These are phyloP conservation scores for Andricus grossulariae DNA, from an alignment of 1,140 invertebrate genomes.

Conservation along the genomic window DNA sequence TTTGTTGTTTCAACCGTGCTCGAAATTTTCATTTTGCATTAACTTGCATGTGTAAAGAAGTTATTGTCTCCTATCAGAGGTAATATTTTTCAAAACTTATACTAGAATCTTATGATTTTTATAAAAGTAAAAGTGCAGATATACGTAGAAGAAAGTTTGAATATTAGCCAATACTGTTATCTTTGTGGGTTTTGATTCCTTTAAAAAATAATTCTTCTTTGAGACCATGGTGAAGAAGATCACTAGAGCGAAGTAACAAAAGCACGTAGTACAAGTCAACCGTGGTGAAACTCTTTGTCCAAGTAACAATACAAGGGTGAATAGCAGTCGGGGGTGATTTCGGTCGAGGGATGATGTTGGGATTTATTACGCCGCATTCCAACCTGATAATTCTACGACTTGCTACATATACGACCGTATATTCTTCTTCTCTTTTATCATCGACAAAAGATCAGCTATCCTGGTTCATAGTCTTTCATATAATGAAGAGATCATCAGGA, in stretches of 20 bases:
- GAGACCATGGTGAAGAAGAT: conserved; percentile 7
- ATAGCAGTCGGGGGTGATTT: conserved; percentile 60
- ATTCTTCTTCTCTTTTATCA: conserved; percentile 54
- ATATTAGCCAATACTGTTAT: not conserved
- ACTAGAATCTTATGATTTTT: not conserved
- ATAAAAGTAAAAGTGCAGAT: not conserved
- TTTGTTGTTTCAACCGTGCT: too few relatives aligned
- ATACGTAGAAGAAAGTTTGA: not conserved
- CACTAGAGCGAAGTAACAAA: conserved; percentile 53
- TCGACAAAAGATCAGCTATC: conserved; percentile 41
- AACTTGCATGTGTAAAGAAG: too few relatives aligned
- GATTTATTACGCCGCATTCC: conserved; percentile 73
- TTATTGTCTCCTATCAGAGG: too few relatives aligned
- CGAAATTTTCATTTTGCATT: too few relatives aligned
- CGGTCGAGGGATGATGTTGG: conserved; percentile 63
- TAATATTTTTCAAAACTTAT: not conserved
- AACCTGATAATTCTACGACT: conserved; percentile 71
- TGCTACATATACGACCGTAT: conserved; percentile 44
- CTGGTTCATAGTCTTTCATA: not conserved
- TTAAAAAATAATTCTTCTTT: conserved; percentile 33
- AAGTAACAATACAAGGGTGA: conserved; percentile 73
- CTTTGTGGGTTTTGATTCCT: not conserved
- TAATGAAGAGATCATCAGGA: not conserved
- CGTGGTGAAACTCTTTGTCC: conserved; percentile 69
- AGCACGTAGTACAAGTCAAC: conserved; percentile 67